Conservation (phyloP, 2,113 vertebrate species). For the Tragelaphus buxtoni region DNA sequence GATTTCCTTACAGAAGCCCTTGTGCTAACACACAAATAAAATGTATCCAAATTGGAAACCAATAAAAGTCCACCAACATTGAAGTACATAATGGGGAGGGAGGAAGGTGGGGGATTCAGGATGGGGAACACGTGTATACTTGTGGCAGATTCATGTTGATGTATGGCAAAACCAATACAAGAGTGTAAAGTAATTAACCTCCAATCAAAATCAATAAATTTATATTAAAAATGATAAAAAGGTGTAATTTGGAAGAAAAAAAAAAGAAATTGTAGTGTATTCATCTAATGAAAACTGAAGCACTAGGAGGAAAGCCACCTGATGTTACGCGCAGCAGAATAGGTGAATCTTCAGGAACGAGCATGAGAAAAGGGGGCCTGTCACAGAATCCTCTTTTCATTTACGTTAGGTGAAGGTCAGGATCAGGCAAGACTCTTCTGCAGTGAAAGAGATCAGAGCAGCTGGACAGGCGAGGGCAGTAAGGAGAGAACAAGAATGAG, state of each 20-base stretch:
- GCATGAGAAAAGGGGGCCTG: not conserved
- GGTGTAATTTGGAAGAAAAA: no score
- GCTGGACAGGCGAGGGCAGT: no score
- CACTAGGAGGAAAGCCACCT: not conserved
- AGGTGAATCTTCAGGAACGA: not conserved
- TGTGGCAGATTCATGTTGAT: no score
- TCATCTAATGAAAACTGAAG: not conserved
- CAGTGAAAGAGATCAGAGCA: not conserved
- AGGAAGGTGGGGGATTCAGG: no score
- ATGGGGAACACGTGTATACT: no score
- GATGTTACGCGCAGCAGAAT: no score
- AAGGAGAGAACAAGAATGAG: not conserved
- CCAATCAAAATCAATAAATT: no score
- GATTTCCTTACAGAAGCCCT: not conserved
- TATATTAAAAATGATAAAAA: no score
- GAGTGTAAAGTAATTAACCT: no score
- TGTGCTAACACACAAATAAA: not conserved
- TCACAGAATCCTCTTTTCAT: not conserved
- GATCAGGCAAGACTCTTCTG: not conserved
- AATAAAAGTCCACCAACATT: not conserved
- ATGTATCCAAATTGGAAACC: not conserved
- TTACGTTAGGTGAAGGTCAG: not conserved
- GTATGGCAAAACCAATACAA: no score
- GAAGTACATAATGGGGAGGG: not conserved
- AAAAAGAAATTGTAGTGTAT: not conserved